These are phyloP conservation scores for Schizaphis graminum DNA, from an alignment of 2,888 invertebrate genomes.

Conservation along the genomic window DNA sequence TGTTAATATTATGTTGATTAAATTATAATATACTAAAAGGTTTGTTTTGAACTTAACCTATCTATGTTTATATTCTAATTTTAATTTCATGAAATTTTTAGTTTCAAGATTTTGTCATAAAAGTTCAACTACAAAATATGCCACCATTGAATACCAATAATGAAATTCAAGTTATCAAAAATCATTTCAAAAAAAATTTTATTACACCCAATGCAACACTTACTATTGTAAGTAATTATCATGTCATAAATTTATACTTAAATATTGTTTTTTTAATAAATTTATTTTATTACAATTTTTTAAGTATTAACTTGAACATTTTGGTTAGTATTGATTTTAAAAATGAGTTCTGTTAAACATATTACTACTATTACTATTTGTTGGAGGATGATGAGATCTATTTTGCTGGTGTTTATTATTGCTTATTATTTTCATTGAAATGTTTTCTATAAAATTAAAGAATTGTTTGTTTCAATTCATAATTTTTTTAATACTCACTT, in stretches of 20 bases:
- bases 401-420: too few relatives aligned
- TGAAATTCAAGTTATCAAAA: neutral
- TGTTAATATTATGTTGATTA: neutral
- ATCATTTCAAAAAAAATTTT: constrained; percentile 38
- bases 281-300: too few relatives aligned
- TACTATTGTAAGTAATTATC: constrained; percentile 48
- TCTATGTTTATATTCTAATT: neutral
- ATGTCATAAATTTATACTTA: too few relatives aligned
- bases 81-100: neutral
- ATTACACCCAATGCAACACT: neutral
- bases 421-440: neutral
- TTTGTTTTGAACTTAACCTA: neutral
- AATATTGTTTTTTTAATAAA: too few relatives aligned
- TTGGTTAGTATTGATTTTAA: too few relatives aligned
- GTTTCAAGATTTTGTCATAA: constrained; percentile 7
- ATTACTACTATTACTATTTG: too few relatives aligned
- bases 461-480: neutral
- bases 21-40: neutral
- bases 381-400: too few relatives aligned
- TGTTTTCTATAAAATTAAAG: neutral
- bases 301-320: too few relatives aligned
- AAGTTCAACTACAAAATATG: constrained; percentile 38
- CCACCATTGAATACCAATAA: neutral
- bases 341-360: too few relatives aligned
- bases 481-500: neutral